Conservation (phyloP, 2,113 vertebrate genomes). For the Falcunculus frontatus region DNA sequence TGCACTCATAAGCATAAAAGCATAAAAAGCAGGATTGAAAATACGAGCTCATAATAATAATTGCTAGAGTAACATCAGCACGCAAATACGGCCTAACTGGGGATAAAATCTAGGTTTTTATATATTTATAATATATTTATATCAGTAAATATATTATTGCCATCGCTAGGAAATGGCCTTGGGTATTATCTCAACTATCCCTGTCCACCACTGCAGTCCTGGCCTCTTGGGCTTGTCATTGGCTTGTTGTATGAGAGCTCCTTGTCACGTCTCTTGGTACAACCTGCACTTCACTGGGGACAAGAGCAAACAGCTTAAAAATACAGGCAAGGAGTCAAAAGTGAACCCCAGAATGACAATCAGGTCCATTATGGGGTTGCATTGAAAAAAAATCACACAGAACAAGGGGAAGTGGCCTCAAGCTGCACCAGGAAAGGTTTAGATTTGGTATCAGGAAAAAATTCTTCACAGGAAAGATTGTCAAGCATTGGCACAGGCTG, state of each 20-base stretch:
- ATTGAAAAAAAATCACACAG: neutral
- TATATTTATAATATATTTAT: too few species aligned
- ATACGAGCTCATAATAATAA: neutral
- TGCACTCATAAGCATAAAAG: neutral
- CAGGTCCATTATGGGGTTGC: neutral
- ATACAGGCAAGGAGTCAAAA: neutral
- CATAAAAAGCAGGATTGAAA: neutral
- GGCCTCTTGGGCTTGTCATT: neutral
- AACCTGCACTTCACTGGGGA: neutral
- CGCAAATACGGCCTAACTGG: neutral
- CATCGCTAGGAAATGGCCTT: neutral
- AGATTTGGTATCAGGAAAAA: too few species aligned
- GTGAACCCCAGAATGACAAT: neutral
- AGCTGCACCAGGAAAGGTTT: neutral
- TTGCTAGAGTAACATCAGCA: neutral
- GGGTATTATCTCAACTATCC: neutral
- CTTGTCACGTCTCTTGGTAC: neutral
- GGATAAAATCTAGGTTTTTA: neutral
- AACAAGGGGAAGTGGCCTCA: neutral
- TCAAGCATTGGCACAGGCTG: neutral
- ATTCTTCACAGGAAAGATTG: neutral
- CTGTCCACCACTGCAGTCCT: neutral
- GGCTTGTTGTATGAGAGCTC: neutral
- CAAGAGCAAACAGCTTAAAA: neutral
- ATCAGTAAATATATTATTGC: neutral